Percentiles rank a stretch among this genome's conserved stretches.
These are phyloP conservation scores for Hylia prasina DNA, from an alignment of 2,113 vertebrate species.

Conservation along the genomic window DNA sequence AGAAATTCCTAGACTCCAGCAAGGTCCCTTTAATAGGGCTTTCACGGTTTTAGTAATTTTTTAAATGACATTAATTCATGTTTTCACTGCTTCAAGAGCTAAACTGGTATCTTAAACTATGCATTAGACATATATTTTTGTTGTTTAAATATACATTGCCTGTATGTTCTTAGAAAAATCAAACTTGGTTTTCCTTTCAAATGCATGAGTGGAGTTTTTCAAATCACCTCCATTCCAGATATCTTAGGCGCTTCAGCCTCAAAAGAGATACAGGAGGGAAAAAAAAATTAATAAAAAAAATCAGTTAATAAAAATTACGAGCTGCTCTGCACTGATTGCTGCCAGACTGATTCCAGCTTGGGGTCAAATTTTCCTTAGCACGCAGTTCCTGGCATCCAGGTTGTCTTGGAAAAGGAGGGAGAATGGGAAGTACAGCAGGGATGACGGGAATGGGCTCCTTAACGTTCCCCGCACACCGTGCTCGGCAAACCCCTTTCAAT, in stretches of 20 bases:
- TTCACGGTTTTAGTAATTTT: too few relatives aligned
- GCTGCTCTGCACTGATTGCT: slow-evolving; percentile 29
- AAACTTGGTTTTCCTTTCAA: not conserved
- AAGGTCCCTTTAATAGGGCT: not conserved
- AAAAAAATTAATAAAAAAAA: not conserved
- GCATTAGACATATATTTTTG: not conserved
- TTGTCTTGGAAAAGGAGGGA: slow-evolving; percentile 22
- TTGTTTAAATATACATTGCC: not conserved
- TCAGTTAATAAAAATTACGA: slow-evolving; percentile 36
- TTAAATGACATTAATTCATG: not conserved
- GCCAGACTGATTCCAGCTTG: slow-evolving; percentile 41
- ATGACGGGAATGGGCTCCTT: slow-evolving; percentile 30
- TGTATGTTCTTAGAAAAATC: not conserved
- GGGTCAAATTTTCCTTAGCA: slow-evolving; percentile 15
- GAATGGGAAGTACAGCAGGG: not conserved
- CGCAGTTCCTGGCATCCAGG: slow-evolving; percentile 39
- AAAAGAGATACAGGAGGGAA: too few relatives aligned
- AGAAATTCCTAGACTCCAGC: not conserved
- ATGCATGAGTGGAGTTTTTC: not conserved
- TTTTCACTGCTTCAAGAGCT: not conserved
- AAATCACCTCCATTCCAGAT: not conserved
- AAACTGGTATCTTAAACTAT: not conserved
- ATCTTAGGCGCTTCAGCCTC: not conserved
- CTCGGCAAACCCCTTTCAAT: slow-evolving; percentile 32
- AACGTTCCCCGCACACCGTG: slow-evolving; percentile 47